Percentiles rank a stretch among this genome's conserved stretches.
phyloP scores from a whole-genome alignment of 2,797 vertebrate genomes.

The Poecilia picta region DNA sequence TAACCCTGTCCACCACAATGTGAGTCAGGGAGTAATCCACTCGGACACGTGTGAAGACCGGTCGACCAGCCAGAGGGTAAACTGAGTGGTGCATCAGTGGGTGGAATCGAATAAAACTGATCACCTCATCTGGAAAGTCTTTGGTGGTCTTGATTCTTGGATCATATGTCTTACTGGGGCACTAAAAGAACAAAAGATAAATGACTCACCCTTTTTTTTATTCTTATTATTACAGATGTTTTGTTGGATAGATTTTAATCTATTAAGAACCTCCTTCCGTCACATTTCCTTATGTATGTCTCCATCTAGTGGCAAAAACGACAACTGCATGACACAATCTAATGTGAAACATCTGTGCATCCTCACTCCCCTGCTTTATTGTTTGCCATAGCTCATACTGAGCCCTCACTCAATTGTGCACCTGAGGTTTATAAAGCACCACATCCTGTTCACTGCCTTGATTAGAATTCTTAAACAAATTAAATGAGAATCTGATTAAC shows the following conservation, averaged over 20 bases:
- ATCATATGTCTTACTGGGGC: conserved; percentile 96
- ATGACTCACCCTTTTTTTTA: not conserved
- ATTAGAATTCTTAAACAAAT: conserved; percentile 48
- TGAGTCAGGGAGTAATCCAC: conserved; percentile 93
- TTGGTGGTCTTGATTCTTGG: conserved; percentile 93
- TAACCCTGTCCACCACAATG: conserved; percentile 93
- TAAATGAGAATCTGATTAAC: conserved; percentile 43
- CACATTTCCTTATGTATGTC: conserved; percentile 45
- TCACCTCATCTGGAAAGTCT: conserved; percentile 95
- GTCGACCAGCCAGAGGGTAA: conserved; percentile 84
- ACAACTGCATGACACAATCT: conserved; percentile 21
- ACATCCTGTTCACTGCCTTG: not conserved
- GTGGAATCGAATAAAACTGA: conserved; percentile 92
- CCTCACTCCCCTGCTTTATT: conserved; percentile 1
- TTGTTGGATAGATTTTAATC: not conserved
- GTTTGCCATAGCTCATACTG: conserved; percentile 6
- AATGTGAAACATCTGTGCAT: conserved; percentile 52
- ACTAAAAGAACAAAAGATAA: conserved; percentile 74
- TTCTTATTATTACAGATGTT: not conserved
- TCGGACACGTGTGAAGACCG: conserved; percentile 89
- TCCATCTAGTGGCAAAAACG: conserved; percentile 68
- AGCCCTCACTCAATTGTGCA: conserved; percentile 20
- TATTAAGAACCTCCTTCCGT: not conserved
- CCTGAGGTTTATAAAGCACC: conserved; percentile 13
- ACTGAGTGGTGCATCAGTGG: conserved; percentile 91